Evolutionary conservation across 2,797 vertebrate species (phyloP).

Genomic region (Myiotriccus ornatus): DNA sequence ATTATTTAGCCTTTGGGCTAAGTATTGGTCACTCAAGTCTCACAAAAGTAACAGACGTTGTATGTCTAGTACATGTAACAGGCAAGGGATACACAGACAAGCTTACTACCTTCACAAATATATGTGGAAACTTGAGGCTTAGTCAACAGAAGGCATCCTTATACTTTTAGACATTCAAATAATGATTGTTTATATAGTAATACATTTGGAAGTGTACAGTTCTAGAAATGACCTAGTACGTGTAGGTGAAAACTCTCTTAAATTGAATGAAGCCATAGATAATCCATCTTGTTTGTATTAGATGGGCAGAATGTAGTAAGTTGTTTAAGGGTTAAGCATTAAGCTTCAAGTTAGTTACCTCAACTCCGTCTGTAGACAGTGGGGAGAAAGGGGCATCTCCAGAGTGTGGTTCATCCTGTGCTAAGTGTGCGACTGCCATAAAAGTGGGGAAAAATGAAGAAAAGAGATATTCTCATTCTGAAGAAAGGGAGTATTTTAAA

Average conservation of each 20-base stretch:
- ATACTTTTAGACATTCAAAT: background rate
- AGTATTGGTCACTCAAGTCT: background rate
- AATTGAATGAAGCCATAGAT: background rate
- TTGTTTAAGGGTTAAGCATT: background rate
- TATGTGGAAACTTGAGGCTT: background rate
- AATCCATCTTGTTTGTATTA: background rate
- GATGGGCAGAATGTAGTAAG: background rate
- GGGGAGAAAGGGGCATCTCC: background rate
- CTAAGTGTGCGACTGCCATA: background rate
- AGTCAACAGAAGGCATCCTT: background rate
- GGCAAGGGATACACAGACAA: background rate
- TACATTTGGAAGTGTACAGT: accelerated
- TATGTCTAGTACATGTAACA: background rate
- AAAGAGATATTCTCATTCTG: background rate
- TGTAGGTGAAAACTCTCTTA: background rate
- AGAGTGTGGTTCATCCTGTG: background rate
- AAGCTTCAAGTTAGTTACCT: background rate
- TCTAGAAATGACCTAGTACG: background rate
- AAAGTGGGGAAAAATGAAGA: background rate
- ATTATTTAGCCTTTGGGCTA: background rate
- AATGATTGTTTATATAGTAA: background rate
- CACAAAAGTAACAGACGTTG: background rate
- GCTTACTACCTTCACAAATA: background rate
- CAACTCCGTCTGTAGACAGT: background rate
- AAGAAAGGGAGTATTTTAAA: background rate